Percentiles rank a stretch among this genome's conserved stretches.
Conservation (phyloP, 53 echinoderm and acorn worm genomes). For the Glandiceps talaboti region DNA sequence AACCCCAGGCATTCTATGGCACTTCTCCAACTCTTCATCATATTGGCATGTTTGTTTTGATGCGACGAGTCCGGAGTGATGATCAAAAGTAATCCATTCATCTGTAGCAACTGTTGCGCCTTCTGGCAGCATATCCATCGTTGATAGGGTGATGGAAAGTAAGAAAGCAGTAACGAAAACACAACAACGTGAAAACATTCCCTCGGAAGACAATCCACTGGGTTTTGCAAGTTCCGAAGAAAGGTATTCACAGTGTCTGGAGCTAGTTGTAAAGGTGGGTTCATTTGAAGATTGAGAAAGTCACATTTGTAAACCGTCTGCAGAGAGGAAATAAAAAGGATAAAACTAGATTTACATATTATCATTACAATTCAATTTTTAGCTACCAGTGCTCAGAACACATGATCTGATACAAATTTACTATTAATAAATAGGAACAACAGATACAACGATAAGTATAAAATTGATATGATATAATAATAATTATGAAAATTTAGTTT, state of each 20-base stretch:
- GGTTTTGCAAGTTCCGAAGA: constrained; percentile 84
- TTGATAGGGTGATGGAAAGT: constrained; percentile 97
- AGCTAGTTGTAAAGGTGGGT: constrained; percentile 70
- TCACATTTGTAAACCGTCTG: constrained; percentile 99
- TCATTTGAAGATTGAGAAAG: constrained; percentile 89
- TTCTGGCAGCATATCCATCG: constrained; percentile 98
- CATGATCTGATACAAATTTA: no score
- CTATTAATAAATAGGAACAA: no score
- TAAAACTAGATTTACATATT: no score
- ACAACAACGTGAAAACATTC: constrained; percentile 96
- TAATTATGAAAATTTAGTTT: no score
- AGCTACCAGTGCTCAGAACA: no score
- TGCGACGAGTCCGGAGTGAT: constrained; percentile 94
- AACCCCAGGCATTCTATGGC: constrained; percentile 87
- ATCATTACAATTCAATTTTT: no score
- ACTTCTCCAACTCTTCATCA: constrained; percentile 87
- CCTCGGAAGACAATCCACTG: constrained; percentile 71
- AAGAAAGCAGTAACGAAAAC: constrained; percentile 91
- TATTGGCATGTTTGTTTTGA: constrained; percentile 62
- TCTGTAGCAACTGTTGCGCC: constrained; percentile 85
- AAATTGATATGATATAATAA: no score
- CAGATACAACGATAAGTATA: no score
- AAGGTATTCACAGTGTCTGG: constrained; percentile 87
- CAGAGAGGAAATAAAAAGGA: constrained; percentile 12
- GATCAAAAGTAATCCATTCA: constrained; percentile 73